These are phyloP conservation scores for Enteromius trimaculatus DNA, from an alignment of 2,797 vertebrate species.

Conservation along the genomic window DNA sequence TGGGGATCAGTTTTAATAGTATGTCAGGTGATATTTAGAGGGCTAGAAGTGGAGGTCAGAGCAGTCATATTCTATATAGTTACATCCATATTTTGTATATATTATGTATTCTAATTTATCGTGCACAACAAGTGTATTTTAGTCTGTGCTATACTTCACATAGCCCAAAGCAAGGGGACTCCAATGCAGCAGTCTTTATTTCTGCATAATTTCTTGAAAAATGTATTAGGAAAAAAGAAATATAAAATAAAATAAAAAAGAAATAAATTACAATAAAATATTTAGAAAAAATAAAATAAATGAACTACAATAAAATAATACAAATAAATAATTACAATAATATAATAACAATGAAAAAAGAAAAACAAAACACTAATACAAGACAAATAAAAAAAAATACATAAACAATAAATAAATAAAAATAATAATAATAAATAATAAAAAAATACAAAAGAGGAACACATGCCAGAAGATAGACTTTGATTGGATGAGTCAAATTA, in stretches of 20 bases:
- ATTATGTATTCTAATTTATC: background rate
- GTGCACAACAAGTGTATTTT: background rate
- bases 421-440: no score
- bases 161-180: background rate
- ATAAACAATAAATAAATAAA: background rate
- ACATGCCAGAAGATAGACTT: background rate
- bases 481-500: background rate
- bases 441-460: no score
- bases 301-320: no score
- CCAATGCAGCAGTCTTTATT: background rate
- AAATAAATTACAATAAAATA: background rate
- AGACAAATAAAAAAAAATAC: background rate
- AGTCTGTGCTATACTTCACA: background rate
- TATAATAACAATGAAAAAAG: no score
- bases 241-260: background rate
- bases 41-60: background rate
- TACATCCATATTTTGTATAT: background rate
- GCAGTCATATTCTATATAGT: constrained; percentile 13
- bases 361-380: no score
- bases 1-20: background rate
- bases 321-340: no score
- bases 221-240: background rate
- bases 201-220: background rate
- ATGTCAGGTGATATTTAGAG: constrained; percentile 9
- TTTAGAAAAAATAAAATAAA: no score